Percentiles rank a stretch among this genome's conserved stretches.
phyloP scores from a whole-genome alignment of 2,113 vertebrate genomes.

The Pampusana beccarii region DNA sequence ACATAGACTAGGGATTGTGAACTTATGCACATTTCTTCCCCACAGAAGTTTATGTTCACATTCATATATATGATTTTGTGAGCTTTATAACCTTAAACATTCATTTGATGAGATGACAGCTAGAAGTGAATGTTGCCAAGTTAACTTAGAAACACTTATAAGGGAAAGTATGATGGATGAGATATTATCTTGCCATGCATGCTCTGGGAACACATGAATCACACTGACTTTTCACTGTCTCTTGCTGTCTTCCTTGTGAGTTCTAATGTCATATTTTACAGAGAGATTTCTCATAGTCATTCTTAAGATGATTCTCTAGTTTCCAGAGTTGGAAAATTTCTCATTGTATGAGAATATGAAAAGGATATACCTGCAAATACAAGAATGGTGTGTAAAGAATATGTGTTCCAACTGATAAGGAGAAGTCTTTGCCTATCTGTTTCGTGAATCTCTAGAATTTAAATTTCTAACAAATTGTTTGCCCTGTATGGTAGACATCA shows the following conservation, averaged over 20 bases:
- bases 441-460: neutral
- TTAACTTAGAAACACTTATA: neutral
- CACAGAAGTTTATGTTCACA: neutral
- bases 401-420: neutral
- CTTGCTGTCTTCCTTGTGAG: neutral
- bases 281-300: neutral
- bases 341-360: neutral
- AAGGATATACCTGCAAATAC: neutral
- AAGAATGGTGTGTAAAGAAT: neutral
- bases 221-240: neutral
- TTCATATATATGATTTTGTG: neutral
- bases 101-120: conserved; percentile 16
- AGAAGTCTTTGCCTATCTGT: neutral
- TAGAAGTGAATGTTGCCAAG: neutral
- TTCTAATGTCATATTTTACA: neutral
- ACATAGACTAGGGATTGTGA: neutral
- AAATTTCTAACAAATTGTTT: neutral
- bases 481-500: neutral
- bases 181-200: neutral
- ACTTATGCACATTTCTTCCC: neutral
- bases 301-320: neutral
- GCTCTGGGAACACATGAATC: neutral
- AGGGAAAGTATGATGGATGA: neutral
- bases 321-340: neutral
- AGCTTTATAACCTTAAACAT: neutral